phyloP scores from a whole-genome alignment of 2,888 invertebrate genomes.

The Psococerastis gibbosa region DNA sequence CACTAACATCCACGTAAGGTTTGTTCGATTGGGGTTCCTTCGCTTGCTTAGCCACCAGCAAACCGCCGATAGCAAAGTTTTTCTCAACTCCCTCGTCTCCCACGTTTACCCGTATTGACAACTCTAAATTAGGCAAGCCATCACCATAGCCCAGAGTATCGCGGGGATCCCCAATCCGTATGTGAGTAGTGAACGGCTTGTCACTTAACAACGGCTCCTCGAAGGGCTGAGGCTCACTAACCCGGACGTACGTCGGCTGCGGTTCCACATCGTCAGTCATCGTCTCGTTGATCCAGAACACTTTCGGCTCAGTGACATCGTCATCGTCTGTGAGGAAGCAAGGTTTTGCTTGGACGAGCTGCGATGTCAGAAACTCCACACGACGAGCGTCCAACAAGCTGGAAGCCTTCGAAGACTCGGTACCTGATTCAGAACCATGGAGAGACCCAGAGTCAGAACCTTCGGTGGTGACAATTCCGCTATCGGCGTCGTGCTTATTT shows the following conservation, averaged over 20 bases:
- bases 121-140: too few species aligned
- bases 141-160: too few species aligned
- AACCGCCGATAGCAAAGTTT: too few species aligned
- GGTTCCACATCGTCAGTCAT: background rate
- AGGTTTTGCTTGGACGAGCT: slow-evolving; percentile 17
- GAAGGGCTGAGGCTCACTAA: background rate
- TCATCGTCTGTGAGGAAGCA: background rate
- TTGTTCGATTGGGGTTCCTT: too few species aligned
- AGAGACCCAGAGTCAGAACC: slow-evolving; percentile 16
- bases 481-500: slow-evolving; percentile 27
- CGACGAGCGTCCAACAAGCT: background rate
- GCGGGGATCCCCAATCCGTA: background rate
- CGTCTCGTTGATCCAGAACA: background rate
- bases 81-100: too few species aligned
- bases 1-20: background rate
- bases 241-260: background rate
- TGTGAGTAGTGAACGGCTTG: background rate
- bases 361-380: slow-evolving; percentile 28
- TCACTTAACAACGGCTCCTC: background rate
- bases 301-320: background rate
- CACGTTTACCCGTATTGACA: too few species aligned
- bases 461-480: slow-evolving; percentile 20
- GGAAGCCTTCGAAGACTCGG: slow-evolving; percentile 25
- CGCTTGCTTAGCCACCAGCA: too few species aligned
- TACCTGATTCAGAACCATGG: slow-evolving; percentile 21